A percentile compares a stretch with the other conserved stretches of the same genome.
phyloP scores from a whole-genome alignment of 2,888 invertebrate species.

The Biston stratarius region DNA sequence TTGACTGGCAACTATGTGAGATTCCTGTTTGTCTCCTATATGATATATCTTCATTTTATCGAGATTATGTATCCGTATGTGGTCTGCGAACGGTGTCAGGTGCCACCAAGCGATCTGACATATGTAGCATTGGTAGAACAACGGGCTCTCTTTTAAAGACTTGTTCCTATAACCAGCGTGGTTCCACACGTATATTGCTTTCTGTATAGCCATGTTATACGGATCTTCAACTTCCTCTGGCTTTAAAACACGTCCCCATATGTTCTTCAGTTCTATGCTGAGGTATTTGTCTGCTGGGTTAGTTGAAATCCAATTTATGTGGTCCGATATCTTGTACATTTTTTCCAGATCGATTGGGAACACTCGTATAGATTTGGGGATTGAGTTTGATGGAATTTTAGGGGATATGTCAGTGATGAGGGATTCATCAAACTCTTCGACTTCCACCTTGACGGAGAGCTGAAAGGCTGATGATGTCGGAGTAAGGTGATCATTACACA shows the following conservation, averaged over 20 bases:
- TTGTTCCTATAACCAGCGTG: neutral
- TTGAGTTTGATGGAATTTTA: neutral
- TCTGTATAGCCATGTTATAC: conserved; percentile 43
- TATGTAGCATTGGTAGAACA: conserved; percentile 66
- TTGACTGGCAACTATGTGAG: conserved; percentile 48
- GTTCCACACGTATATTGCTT: conserved; percentile 46
- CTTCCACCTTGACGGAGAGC: conserved; percentile 42
- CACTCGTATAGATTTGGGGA: neutral
- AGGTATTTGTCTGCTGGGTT: conserved; percentile 50
- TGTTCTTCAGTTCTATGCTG: conserved; percentile 49
- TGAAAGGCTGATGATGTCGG: conserved; percentile 2
- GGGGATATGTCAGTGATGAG: conserved; percentile 1
- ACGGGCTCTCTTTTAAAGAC: conserved; percentile 45
- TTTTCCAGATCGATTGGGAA: conserved; percentile 24
- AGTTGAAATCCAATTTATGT: conserved; percentile 25
- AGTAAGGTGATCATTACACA: neutral
- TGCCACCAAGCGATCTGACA: conserved; percentile 65
- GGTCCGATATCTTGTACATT: conserved; percentile 39
- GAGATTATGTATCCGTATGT: conserved; percentile 45
- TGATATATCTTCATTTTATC: conserved; percentile 17
- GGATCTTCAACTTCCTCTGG: neutral
- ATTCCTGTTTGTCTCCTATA: conserved; percentile 45
- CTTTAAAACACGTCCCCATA: conserved; percentile 38
- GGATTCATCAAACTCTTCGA: conserved; percentile 43
- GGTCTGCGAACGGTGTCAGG: conserved; percentile 54